phyloP scores from a whole-genome alignment of 2,797 vertebrate genomes.

The Trachops cirrhosus region DNA sequence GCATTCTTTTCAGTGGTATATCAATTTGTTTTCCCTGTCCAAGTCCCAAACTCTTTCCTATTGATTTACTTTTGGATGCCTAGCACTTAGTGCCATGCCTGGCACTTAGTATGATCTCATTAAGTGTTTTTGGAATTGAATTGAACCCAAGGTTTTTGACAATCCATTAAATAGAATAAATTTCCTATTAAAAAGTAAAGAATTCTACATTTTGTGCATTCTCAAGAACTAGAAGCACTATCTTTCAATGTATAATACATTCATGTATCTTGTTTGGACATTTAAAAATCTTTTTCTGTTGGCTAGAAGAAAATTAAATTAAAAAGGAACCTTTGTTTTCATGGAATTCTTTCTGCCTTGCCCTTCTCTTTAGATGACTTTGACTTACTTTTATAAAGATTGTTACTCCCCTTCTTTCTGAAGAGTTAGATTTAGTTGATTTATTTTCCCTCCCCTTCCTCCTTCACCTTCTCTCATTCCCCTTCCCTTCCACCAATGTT shows the following conservation, averaged over 20 bases:
- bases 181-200: background rate
- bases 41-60: background rate
- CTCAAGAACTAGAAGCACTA: background rate
- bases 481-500: background rate
- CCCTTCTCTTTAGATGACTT: background rate
- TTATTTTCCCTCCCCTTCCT: background rate
- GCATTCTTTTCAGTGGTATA: background rate
- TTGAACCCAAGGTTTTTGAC: background rate
- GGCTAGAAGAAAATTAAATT: background rate
- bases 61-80: background rate
- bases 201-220: background rate
- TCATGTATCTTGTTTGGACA: background rate
- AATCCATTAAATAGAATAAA: slow-evolving; percentile 7
- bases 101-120: background rate
- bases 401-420: background rate
- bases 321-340: background rate
- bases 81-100: background rate
- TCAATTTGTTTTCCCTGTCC: background rate
- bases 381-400: slow-evolving; percentile 6
- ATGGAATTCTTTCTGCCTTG: background rate
- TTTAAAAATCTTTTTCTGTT: slow-evolving; percentile 9
- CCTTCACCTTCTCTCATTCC: background rate
- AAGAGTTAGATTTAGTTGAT: background rate
- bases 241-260: background rate
- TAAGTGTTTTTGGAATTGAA: slow-evolving; percentile 14